Base-by-base conservation (phyloP, 1,140 invertebrate species). In the Aculops lycopersici region DNA sequence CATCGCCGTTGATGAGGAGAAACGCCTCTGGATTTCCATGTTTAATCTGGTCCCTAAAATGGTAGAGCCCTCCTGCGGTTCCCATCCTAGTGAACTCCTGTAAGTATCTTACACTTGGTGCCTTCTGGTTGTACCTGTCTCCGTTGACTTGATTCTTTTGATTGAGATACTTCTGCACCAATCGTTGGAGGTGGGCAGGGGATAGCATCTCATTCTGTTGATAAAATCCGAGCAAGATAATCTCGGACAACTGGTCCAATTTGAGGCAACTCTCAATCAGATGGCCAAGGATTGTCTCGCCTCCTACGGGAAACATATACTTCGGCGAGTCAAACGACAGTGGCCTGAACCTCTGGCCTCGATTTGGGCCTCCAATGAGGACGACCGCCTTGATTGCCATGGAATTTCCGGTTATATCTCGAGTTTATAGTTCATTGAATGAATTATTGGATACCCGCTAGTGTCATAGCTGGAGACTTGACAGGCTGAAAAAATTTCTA, bases 1-100 rank as follows among this genome's bases (percentile, higher is more conserved):
- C 80, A 63, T 97, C 90, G 2, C 86, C 84, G 58, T 98, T 97
- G 47, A 98, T 68, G 0, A 97, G 66, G 54, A 97, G 88, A 57
- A 97, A 88, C 5, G 70, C 72, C 37, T 75, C 67, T 0, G 84
- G 80, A 54, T 72, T 73, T 20, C 83, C 81, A 18, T 70, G 70
- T 35, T 78, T 63, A 48, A 95, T 86, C 57, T 90, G 80, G 61
- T 94, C 86, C 21, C 86, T 64, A 55, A 97, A 97, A 59, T 94
- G 86, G 57, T 86, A 92, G 49, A 98, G 69, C 37, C 86, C 84
- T 36, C 90, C 92, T 1, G 80, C 88, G 4, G 90, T 98, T 14
- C 90, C 90, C 1, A 95, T 56, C 0, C 79, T 68, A 21, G 72
- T 75, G 50, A 81, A 90, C 57, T 98, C 92, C 63, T 95, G 83